Evolutionary conservation across 2,888 invertebrate genomes (phyloP), one percentile per base, ranked within the genome.

Genomic region (Lydus trimaculatus): DNA sequence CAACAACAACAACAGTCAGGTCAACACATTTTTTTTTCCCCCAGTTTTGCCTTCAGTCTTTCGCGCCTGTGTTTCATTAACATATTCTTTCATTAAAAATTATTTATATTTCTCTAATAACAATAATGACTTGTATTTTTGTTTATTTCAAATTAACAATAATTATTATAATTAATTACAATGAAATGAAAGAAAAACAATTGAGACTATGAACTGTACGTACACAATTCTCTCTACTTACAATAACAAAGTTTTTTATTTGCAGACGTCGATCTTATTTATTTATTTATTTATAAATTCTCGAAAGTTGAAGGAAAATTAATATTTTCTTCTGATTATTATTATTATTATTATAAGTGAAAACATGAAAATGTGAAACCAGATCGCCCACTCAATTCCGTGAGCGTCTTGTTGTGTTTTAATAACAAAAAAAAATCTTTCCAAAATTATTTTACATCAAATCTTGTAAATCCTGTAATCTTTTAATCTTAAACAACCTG

Each of bases 351-450:
- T 1, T 2, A 15, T 36, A 36, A 43, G 43, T 43, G 43, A 43
- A 43, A 43, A 43, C 43, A n/a, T 17, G 43, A 43, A 43, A 43
- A 43, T 43, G n/a, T 43, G 43, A 43, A 43, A 43, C 43, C 43
- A 43, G 43, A 43, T 43, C 43, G 43, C 43, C 43, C 43, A 43
- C 43, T 43, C 43, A 43, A 43, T 17, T 43, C 17, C n/a, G n/a
- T 17, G 5, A 17, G 43, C 7, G n/a, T 13, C 36, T 3, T 43
- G 13, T 43, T 17, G 5, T 43, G n/a, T 43, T 43, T 39, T 39
- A 39, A 43, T n/a, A 5, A 6, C 8, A 17, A 8, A 36, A 36
- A 36, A 43, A 43, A 43, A 43, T 17, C 43, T 43, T 43, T 43
- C 43, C 1, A 17, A 43, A 43, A 43, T 43, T 43, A 43, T 43